Conservation (phyloP, 2,113 vertebrate genomes). For the Strix uralensis region DNA sequence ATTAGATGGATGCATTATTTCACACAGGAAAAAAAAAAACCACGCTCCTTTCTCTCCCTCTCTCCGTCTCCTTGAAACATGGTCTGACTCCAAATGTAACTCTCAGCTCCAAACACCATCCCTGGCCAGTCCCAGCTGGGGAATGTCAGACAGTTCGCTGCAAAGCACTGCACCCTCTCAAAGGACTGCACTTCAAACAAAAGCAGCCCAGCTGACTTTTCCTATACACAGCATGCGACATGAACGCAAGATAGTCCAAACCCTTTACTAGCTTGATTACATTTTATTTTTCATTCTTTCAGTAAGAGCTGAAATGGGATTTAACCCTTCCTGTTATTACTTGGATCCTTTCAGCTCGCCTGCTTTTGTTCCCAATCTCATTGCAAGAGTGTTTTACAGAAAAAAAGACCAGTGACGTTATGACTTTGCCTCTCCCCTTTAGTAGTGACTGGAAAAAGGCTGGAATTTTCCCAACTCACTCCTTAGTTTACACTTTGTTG, state of each 20-base stretch:
- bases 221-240: neutral
- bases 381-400: neutral
- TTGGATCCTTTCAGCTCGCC: neutral
- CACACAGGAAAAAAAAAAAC: neutral
- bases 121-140: slow-evolving; percentile 18
- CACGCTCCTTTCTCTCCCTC: neutral
- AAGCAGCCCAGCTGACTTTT: slow-evolving; percentile 3
- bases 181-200: slow-evolving; percentile 37
- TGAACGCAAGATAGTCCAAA: neutral
- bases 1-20: neutral
- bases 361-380: neutral
- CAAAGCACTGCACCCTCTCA: neutral
- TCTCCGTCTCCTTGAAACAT: slow-evolving; percentile 10
- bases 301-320: neutral
- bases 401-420: neutral
- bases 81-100: slow-evolving; percentile 13
- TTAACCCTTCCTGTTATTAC: slow-evolving; percentile 25
- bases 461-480: neutral
- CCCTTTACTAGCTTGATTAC: neutral
- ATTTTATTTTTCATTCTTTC: neutral
- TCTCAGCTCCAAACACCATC: slow-evolving; percentile 7
- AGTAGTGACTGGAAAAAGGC: neutral
- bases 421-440: neutral
- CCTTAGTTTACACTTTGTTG: neutral
- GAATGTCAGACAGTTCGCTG: neutral